Conservation (phyloP, 2,888 invertebrate genomes). For the Pachycephus smyrnensis region DNA sequence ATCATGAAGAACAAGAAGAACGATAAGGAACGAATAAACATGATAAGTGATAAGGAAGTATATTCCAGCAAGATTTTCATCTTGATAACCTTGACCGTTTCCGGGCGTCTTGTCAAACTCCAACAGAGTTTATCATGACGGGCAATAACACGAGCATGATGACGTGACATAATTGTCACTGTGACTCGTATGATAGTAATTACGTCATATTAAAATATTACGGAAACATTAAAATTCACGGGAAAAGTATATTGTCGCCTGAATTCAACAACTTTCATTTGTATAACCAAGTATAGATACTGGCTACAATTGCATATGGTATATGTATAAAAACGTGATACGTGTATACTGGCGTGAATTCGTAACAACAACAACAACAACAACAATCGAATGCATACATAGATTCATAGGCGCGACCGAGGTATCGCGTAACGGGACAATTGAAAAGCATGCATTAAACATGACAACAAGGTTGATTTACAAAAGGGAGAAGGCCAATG, state of each 20-base stretch:
- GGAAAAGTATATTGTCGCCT: too few relatives aligned
- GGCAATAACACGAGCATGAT: neutral
- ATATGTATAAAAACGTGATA: too few relatives aligned
- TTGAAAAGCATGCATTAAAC: slow-evolving; percentile 50
- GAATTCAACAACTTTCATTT: neutral
- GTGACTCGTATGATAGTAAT: neutral
- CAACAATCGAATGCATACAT: neutral
- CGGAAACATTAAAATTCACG: neutral
- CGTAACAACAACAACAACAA: too few relatives aligned
- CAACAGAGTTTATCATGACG: neutral
- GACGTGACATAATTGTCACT: neutral
- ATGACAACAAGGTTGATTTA: slow-evolving; percentile 22
- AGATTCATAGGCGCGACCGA: neutral
- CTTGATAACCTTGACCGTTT: neutral
- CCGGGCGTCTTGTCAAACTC: neutral
- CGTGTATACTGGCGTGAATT: neutral
- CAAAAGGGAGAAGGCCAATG: neutral
- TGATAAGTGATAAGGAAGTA: neutral
- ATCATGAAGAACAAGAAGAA: neutral
- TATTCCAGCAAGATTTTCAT: neutral
- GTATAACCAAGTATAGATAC: neutral
- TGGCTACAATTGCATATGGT: neutral
- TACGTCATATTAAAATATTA: neutral
- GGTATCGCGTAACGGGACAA: slow-evolving; percentile 30
- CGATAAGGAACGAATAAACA: neutral